Evolutionary conservation across 30 jellyfish, hydroid and myxozoan species (phyloP), one percentile per base, ranked within the genome.

Genomic region (Clytia hemisphaerica): DNA sequence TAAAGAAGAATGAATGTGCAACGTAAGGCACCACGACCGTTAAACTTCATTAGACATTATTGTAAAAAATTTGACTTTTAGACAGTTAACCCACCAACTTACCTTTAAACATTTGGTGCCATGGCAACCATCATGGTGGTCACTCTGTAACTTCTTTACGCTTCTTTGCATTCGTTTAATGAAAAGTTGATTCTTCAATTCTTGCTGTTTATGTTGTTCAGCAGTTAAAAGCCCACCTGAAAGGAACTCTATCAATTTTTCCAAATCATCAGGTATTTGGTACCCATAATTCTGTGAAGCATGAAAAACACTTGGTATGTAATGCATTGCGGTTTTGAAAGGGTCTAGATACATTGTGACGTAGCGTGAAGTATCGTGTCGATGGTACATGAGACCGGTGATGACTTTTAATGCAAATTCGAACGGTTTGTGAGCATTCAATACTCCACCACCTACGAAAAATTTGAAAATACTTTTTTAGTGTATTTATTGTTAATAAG

Each of bases 401-500:
- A 65, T 65, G 18, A 65, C 78, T 33, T 63, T 61, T 35, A 65
- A 25, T 10, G 78, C 78, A 65, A 65, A 65, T 45, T 65, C 78
- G 37, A 37, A 65, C 1, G 78, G 78, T n/a, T 65, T 65, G 59
- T 65, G 78, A n/a, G n/a, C n/a, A n/a, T n/a, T n/a, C n/a, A n/a
- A n/a, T n/a, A n/a, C n/a, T n/a, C n/a, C n/a, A n/a, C n/a, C n/a
- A n/a, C n/a, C n/a, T n/a, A n/a, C n/a, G n/a, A n/a, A n/a, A n/a
- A n/a, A n/a, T n/a, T n/a, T n/a, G n/a, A n/a, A n/a, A n/a, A n/a
- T n/a, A n/a, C n/a, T n/a, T n/a, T n/a, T n/a, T n/a, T n/a, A n/a
- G n/a, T n/a, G n/a, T n/a, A n/a, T n/a, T n/a, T n/a, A n/a, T n/a
- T n/a, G n/a, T n/a, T n/a, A n/a, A n/a, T n/a, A n/a, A n/a, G n/a